Evolutionary conservation across 2,797 vertebrate species (phyloP), one percentile per base, ranked within the genome.

Genomic region (Tauraco hartlaubi): DNA sequence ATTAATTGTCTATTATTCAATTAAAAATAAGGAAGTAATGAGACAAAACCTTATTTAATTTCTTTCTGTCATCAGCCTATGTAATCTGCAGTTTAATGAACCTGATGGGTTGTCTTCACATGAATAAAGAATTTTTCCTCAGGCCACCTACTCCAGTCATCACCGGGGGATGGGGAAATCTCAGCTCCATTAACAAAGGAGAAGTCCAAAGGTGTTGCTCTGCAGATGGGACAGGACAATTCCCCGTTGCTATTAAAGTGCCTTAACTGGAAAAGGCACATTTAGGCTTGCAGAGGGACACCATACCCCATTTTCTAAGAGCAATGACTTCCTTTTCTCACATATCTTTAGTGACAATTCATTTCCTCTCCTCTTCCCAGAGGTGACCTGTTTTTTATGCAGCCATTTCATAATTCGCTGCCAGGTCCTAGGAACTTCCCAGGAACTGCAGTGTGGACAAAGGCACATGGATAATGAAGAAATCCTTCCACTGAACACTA

Each of bases 61-160:
- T 96, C 85, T 92, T 94, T 94, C 93, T 95, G 77, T 95, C 93
- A 94, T 87, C 95, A 96, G 56, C 72, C 90, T 92, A 37, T 93
- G 79, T 94, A 96, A 96, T 91, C 92, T 94, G 56, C 85, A 91
- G 74, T 74, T 88, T 96, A 96, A 96, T 95, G 92, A 95, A 91
- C 35, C 74, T 85, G 83, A 90, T 62, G 88, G 62, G 86, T 58
- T 96, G 95, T 89, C 88, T 95, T 96, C 96, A 93, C 90, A 96
- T 90, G 96, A 97, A 96, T 94, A 95, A 96, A 95, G 96, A 90
- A 95, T 97, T 97, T 97, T 87, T 95, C 96, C 95, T 95, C 94
- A 62, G 94, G 96, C 93, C 77, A 94, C 85, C 49, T 74, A 77
- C 49, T 93, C 52, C 61, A 93, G 88, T 96, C 94, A 80, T 96